phyloP scores from a whole-genome alignment of 2,888 invertebrate genomes.

The Lepidocyrtoides sp. region DNA sequence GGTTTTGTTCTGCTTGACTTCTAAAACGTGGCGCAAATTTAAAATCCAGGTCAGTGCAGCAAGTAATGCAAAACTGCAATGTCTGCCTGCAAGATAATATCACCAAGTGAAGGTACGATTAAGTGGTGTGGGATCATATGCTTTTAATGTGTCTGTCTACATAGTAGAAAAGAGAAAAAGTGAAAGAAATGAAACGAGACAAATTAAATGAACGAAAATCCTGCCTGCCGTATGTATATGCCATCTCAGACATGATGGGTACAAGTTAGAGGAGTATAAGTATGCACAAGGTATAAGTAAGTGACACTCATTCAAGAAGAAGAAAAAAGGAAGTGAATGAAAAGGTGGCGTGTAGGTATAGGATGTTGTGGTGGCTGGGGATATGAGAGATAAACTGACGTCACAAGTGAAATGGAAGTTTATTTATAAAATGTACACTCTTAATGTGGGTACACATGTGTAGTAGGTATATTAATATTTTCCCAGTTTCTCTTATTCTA shows the following conservation, averaged over 20 bases:
- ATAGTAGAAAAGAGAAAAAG: constrained; percentile 6
- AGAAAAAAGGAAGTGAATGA: background rate
- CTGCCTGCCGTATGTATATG: background rate
- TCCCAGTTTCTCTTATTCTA: constrained; percentile 9
- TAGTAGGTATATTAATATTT: background rate
- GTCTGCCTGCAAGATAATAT: no score
- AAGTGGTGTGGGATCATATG: background rate
- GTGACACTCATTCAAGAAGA: background rate
- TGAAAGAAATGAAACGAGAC: constrained; percentile 48
- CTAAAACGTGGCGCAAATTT: background rate
- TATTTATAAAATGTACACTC: background rate
- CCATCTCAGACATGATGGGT: background rate
- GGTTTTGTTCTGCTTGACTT: constrained; percentile 37
- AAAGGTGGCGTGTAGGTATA: background rate
- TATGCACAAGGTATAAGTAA: background rate
- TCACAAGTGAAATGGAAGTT: background rate
- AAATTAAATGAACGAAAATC: constrained; percentile 19
- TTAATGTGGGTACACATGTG: background rate
- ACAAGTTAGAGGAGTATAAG: no score
- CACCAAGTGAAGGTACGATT: background rate
- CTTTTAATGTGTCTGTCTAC: background rate
- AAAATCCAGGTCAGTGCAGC: constrained; percentile 64
- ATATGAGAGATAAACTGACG: background rate
- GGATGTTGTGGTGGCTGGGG: background rate
- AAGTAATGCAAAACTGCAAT: constrained; percentile 29